Percentiles rank a stretch among this genome's conserved stretches.
Evolutionary conservation across 2,113 vertebrate genomes (phyloP).

Genomic region (Microcebus ravelobensis): DNA sequence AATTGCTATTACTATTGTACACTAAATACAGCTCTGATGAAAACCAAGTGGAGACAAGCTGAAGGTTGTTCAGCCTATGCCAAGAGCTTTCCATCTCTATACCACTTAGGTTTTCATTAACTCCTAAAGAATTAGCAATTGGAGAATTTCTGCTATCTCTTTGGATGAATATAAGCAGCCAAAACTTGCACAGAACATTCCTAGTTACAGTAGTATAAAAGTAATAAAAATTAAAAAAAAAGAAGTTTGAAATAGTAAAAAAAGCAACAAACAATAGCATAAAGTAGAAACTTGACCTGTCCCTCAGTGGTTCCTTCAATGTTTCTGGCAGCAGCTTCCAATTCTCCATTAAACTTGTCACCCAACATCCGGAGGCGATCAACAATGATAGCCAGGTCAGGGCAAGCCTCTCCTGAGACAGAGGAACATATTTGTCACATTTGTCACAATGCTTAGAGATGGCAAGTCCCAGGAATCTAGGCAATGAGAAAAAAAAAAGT

Average conservation of each 20-base stretch:
- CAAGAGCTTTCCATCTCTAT: background rate
- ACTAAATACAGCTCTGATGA: slow-evolving; percentile 4
- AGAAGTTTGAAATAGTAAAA: background rate
- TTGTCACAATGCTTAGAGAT: background rate
- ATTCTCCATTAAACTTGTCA: slow-evolving; percentile 76
- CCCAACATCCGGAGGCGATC: slow-evolving; percentile 73
- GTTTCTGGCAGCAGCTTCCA: slow-evolving; percentile 56
- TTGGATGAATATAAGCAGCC: background rate
- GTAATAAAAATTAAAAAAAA: background rate
- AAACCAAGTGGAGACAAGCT: background rate
- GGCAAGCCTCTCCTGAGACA: slow-evolving; percentile 43
- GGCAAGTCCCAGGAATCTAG: background rate
- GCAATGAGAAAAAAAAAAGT: background rate
- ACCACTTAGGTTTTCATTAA: background rate
- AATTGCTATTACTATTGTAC: background rate
- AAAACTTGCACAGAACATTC: slow-evolving; percentile 28
- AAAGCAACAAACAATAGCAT: background rate
- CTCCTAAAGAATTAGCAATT: background rate
- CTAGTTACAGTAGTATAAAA: background rate
- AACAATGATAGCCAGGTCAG: slow-evolving; percentile 64
- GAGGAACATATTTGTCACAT: slow-evolving; percentile 18
- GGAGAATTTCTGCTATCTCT: background rate
- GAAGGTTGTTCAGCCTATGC: background rate
- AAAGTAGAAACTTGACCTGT: slow-evolving; percentile 68
- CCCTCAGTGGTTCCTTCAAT: background rate